Evolutionary conservation across 2,797 vertebrate genomes (phyloP), one percentile per base, ranked within the genome.

Genomic region (Cephalopachus bancanus): DNA sequence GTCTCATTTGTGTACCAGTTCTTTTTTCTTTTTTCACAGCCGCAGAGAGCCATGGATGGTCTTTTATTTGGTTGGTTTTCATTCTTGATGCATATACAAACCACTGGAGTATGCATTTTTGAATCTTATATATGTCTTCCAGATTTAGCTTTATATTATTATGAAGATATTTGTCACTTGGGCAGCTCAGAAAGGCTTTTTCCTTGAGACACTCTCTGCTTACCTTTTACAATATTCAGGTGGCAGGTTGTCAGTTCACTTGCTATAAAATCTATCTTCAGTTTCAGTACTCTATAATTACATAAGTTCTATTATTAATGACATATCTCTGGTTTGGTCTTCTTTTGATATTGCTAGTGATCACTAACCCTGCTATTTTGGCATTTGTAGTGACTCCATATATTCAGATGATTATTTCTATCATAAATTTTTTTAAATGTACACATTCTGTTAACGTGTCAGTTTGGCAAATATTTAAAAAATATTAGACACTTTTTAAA

Each of bases 21-120:
- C 71, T 83, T 75, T 78, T 87, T 81, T 57, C 62, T 64, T 83
- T 78, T 93, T 69, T 81, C 86, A 53, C 2, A 16, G 79, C 85
- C 0, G 11, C 62, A 33, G 44, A 37, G 95, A 94, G 91, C 83
- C 53, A 26, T 5, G 14, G 62, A 86, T 67, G 83, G 72, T 33
- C 83, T 97, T 92, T 90, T 91, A 79, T 90, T 95, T 71, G 20
- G 75, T 94, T 65, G 79, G 15, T 89, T 97, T 94, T 94, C 86
- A 96, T 92, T 97, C 91, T 24, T 33, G 94, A 60, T 83, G 71
- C 88, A 28, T 76, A 51, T 69, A 30, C 91, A 94, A 87, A 81
- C 85, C 53, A 44, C 81, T 69, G 19, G 78, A 33, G 67, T 84
- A 6, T 91, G 91, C 49, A 57, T 44, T 71, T 92, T 72, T 93